Evolutionary conservation across 2,113 vertebrate species (phyloP), one percentile per base, ranked within the genome.

Genomic region (Dipodomys spectabilis): DNA sequence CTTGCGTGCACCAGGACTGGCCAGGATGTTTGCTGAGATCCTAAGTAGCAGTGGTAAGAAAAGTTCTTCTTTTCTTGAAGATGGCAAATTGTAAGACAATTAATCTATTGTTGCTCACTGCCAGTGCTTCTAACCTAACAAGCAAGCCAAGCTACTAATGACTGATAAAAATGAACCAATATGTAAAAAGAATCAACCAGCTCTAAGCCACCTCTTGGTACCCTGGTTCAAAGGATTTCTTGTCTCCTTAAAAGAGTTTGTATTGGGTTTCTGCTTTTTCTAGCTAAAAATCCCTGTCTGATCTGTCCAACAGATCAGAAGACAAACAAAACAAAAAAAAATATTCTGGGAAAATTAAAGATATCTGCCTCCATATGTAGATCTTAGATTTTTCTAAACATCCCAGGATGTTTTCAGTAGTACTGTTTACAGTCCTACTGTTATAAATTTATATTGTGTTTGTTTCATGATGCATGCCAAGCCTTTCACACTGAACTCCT

Each of bases 391-490:
- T 73, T 27, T 39, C 39, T 62, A 65, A 91, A 57, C 6, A n/a
- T 60, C 87, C 73, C 91, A 90, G 65, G 87, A 65, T 62, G 13
- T 65, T 78, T 93, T n/a, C 68, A 95, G 35, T 65, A 22, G 57
- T 92, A 20, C 4, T 57, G 53, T 57, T 57, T 57, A 57, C 53
- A 16, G 53, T 57, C 53, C 4, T 16, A 18, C 12, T 79, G 11
- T 62, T 67, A 71, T 67, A 18, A 18, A 57, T 83, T 80, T 90
- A 39, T 19, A 57, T 44, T 77, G 16, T 68, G 53, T 93, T 92
- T 9, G 9, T 92, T 86, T 92, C 71, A 53, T 62, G 25, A 44
- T 53, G 28, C 77, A 64, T 77, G 32, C 60, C 28, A 90, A 88
- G n/a, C 28, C 19, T 64, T 82, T 80, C 71, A 82, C 20, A 79